Base-by-base conservation (phyloP, 2,113 vertebrate genomes). In the Hippocampus comes region DNA sequence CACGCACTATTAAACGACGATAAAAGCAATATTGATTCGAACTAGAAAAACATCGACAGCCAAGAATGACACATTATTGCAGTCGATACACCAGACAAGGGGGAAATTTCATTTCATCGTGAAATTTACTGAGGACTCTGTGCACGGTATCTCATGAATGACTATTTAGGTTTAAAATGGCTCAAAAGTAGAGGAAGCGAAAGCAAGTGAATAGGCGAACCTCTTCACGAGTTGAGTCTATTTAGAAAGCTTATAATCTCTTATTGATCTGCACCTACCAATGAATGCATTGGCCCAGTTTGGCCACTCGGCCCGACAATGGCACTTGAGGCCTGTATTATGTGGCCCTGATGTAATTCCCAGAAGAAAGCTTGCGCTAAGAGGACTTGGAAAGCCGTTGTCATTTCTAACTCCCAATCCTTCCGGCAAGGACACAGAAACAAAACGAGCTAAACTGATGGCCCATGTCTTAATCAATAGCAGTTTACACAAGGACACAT, bases 191-290 rank as follows among this genome's bases (percentile, higher is more conserved):
- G 43, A 46, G 43, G 60, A 11, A 81, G 55, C 85, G 82, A 85
- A 87, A 90, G 75, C 63, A 74, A 75, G 72, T 72, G 81, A 86
- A 90, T 84, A 91, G 92, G 91, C 76, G 80, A 81, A 65, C 79
- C 88, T 87, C 90, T 91, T 82, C 80, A 87, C 74, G 14, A 2
- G 14, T 61, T 27, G 68, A 86, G 89, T 91, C 91, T 91, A 87
- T 93, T 92, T 91, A 90, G 89, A 90, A 89, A 89, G 87, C 86
- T 84, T 60, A 17, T 60, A 30, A 60, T 60, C 85, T 92, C 88
- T 91, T 89, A 91, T 90, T 92, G 91, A 91, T 91, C 90, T 78
- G 84, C 85, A 61, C 15, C 88, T 83, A 87, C 84, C 80, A 83
- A 82, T 84, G 84, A 90, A 89, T 86, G 83, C 75, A 71, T 77